phyloP scores from a whole-genome alignment of 2,797 vertebrate species.

The Danio kyathit region DNA sequence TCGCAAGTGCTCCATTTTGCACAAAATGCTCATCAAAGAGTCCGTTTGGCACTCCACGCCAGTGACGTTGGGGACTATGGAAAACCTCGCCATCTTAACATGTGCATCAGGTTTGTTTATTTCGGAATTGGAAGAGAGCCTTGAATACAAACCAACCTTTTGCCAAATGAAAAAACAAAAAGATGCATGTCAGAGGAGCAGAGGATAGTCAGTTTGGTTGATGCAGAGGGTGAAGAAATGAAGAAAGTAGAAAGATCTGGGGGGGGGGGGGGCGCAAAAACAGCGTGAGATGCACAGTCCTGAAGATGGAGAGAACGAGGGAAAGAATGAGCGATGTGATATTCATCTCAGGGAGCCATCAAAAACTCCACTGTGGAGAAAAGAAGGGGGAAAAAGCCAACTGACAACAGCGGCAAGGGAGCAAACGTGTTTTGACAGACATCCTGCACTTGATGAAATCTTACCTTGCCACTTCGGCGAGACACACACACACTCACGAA shows the following conservation, averaged over 20 bases:
- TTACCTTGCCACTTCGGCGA: conserved; percentile 43
- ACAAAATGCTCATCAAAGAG: too few species aligned
- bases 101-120: conserved; percentile 13
- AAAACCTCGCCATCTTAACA: not conserved
- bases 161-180: not conserved
- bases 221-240: conserved; percentile 1
- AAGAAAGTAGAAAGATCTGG: conserved; percentile 39
- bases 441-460: conserved; percentile 57
- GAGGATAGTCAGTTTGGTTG: not conserved
- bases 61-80: conserved; percentile 1
- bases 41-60: not conserved
- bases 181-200: conserved; percentile 10
- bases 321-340: conserved; percentile 38
- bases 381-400: conserved; percentile 32
- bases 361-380: conserved; percentile 48
- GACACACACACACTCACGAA: conserved; percentile 21
- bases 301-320: conserved; percentile 15
- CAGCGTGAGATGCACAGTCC: conserved; percentile 18
- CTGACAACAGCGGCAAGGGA: conserved; percentile 30
- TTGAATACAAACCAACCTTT: conserved; percentile 10
- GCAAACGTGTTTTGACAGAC: conserved; percentile 27
- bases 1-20: not conserved
- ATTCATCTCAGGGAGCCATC: conserved; percentile 37
- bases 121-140: not conserved
- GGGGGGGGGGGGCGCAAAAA: not conserved